Evolutionary conservation across 1,140 invertebrate genomes (phyloP).

Genomic region (Brachionus rotundiformis): DNA sequence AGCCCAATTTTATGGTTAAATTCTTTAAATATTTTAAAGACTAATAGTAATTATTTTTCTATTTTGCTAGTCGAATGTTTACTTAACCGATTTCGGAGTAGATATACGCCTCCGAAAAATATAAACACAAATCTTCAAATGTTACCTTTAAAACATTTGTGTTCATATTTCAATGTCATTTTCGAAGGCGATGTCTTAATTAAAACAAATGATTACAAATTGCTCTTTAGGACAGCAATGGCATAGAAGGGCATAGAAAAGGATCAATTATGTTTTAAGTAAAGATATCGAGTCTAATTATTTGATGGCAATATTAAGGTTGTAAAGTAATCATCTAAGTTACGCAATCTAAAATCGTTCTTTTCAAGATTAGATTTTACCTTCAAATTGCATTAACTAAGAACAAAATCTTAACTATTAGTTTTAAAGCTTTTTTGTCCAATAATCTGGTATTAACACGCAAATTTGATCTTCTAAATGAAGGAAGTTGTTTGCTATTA

Average conservation of each 20-base stretch:
- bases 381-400: constrained; percentile 3
- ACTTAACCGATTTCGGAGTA: neutral
- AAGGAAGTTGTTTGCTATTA: no score
- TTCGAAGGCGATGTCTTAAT: neutral
- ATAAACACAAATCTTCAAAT: neutral
- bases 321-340: constrained; percentile 2
- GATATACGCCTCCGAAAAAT: neutral
- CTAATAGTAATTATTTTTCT: neutral
- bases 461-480: neutral
- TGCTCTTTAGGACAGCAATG: neutral
- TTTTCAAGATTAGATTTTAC: constrained; percentile 16
- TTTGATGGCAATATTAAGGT: neutral
- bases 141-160: neutral
- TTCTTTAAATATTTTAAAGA: neutral
- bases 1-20: neutral
- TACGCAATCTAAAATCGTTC: neutral
- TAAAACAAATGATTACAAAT: constrained; percentile 9
- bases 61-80: constrained; percentile 19
- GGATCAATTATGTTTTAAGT: neutral
- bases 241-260: neutral
- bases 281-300: neutral
- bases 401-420: neutral
- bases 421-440: neutral
- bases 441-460: neutral
- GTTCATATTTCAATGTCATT: constrained; percentile 14